Evolutionary conservation across 2,113 vertebrate species (phyloP).

Genomic region (Maccullochella peelii): DNA sequence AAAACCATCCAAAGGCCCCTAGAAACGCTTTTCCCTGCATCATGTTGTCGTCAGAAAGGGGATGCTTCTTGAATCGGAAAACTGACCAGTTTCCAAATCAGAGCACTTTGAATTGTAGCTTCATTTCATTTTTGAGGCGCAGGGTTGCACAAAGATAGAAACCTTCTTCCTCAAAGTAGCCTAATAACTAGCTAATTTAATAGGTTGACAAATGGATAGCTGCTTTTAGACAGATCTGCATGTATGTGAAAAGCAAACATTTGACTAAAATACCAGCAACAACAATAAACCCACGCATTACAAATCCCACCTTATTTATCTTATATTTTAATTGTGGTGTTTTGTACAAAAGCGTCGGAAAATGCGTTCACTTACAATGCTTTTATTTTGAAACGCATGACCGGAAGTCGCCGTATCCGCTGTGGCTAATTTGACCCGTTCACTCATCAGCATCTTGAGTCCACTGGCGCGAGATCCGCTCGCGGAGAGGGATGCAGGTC

Average conservation of each 20-base stretch:
- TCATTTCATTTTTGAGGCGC: not conserved
- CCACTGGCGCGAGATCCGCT: constrained; percentile 61
- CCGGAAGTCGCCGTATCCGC: constrained; percentile 34
- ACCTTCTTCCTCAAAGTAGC: not conserved
- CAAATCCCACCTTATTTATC: not conserved
- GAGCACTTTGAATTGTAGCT: not conserved
- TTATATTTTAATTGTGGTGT: not conserved
- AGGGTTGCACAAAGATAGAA: not conserved
- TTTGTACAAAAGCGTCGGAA: not conserved
- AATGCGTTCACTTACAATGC: not conserved
- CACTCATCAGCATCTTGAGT: constrained; percentile 48
- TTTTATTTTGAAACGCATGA: constrained; percentile 53
- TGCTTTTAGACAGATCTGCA: not conserved
- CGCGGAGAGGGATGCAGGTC: constrained; percentile 29
- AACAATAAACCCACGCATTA: too few species aligned
- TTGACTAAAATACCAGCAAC: not conserved
- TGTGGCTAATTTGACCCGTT: constrained; percentile 14
- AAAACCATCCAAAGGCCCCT: not conserved
- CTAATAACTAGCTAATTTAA: not conserved
- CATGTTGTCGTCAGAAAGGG: not conserved
- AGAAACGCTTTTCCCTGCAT: not conserved
- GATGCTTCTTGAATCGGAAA: constrained; percentile 10
- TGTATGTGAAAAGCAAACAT: not conserved
- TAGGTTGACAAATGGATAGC: not conserved
- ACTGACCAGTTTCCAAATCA: not conserved